Evolutionary conservation across 2,113 vertebrate species (phyloP), one percentile per base, ranked within the genome.

Genomic region (Bagarius yarrelli): DNA sequence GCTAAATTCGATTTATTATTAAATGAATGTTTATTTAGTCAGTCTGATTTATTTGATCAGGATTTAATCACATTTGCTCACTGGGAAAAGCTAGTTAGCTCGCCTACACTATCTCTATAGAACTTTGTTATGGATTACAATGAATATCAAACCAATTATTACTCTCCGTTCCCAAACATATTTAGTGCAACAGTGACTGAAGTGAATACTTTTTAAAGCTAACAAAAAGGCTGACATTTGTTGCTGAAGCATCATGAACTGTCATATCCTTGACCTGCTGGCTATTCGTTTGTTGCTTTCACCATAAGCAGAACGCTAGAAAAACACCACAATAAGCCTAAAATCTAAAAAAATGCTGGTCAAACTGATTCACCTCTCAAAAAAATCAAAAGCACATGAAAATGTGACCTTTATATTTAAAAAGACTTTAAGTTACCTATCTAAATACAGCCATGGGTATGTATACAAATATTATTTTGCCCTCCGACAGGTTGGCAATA

Each of bases 41-140:
- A 14, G 70, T 32, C 18, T 55, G 70, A 34, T 34, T 73, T 73
- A 34, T 73, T 55, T 73, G 16, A 21, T 55, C 27, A 55, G 70
- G 32, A 27, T 55, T 27, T 34, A 23, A 4, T 71, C 25, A 19
- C 16, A 52, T 30, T 30, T 18, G 1, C 69, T 5, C 4, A 1
- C 44, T 50, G 36, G 27, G 44, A 47, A 50, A 27, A 27, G n/a
- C 23, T 25, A 52, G 15, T 71, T 27, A 18, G 67, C 23, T 70
- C 32, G 8, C n/a, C 11, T 52, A 8, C 69, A 53, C 9, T 12
- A 72, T 30, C 47, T 8, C 44, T 11, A 47, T 47, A 72, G 8
- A 72, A 12, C 52, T 32, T 27, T 30, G 44, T 25, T 5, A 30
- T 19, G 25, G 25, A 30, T 70, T 25, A 18, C 14, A n/a, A 50